A percentile compares a stretch with the other conserved stretches of the same genome.
phyloP scores from a whole-genome alignment of 2,113 vertebrate genomes.

The Chionomys nivalis region DNA sequence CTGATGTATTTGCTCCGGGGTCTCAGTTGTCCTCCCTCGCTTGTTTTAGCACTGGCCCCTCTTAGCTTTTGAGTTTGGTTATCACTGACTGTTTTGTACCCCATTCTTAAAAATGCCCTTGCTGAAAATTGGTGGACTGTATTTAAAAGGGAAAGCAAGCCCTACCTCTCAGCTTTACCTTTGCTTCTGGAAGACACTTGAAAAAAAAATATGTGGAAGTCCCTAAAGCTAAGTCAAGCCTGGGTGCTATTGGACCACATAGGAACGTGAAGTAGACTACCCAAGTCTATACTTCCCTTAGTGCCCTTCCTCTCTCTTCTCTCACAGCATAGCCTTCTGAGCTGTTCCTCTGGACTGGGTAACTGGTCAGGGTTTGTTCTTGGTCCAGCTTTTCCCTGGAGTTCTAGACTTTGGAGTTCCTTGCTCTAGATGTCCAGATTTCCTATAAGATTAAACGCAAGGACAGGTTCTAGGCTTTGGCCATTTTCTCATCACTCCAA shows the following conservation, averaged over 20 bases:
- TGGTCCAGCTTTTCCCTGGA: background rate
- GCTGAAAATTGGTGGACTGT: background rate
- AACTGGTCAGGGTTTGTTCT: background rate
- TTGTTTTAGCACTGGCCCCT: background rate
- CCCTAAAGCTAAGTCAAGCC: background rate
- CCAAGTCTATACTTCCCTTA: background rate
- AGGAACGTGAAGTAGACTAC: background rate
- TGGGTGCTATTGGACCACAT: accelerated
- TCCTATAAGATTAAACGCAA: background rate
- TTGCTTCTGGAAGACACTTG: background rate
- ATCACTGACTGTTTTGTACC: background rate
- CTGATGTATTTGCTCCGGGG: background rate
- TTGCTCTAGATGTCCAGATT: background rate
- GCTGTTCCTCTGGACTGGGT: background rate
- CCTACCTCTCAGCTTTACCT: background rate
- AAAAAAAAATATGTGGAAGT: background rate
- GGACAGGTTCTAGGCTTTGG: background rate
- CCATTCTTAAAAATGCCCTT: background rate
- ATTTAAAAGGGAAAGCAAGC: background rate
- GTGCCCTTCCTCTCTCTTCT: background rate
- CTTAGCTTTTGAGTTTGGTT: background rate
- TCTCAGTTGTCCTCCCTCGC: background rate
- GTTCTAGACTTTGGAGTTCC: background rate
- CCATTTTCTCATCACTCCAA: background rate
- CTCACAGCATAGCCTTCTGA: background rate